Conservation (phyloP, 2,888 invertebrate species). For the Ypsolopha scabrella region DNA sequence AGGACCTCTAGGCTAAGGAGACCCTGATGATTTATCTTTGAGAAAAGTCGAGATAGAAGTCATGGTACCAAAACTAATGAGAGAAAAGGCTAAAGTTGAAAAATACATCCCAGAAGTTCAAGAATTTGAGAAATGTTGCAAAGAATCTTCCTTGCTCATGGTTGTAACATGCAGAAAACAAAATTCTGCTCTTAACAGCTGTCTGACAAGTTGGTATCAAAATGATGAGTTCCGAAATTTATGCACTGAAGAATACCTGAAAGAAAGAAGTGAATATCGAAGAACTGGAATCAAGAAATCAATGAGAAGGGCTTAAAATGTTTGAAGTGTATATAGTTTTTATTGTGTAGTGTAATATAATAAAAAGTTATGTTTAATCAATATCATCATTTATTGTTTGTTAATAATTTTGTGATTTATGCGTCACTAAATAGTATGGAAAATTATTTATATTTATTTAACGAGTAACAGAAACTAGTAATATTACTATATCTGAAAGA, state of each 20-base stretch:
- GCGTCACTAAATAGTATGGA: too few relatives aligned
- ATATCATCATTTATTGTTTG: slow-evolving; percentile 47
- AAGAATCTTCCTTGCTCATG: slow-evolving; percentile 75
- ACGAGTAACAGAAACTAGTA: too few relatives aligned
- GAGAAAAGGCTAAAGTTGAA: slow-evolving; percentile 82
- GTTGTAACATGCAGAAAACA: slow-evolving; percentile 80
- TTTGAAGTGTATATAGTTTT: slow-evolving; percentile 12
- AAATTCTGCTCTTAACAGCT: slow-evolving; percentile 77
- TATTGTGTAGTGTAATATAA: slow-evolving; percentile 29
- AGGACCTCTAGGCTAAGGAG: slow-evolving; percentile 76
- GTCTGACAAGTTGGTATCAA: slow-evolving; percentile 81
- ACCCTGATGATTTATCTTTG: slow-evolving; percentile 85
- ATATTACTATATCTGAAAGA: too few relatives aligned
- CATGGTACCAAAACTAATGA: slow-evolving; percentile 88
- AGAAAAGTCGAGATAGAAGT: slow-evolving; percentile 91
- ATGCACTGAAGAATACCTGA: slow-evolving; percentile 84
- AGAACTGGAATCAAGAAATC: slow-evolving; percentile 80
- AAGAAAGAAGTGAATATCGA: slow-evolving; percentile 85
- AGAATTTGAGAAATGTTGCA: slow-evolving; percentile 81
- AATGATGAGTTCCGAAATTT: slow-evolving; percentile 79
- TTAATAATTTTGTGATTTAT: neutral
- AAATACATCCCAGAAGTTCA: slow-evolving; percentile 82
- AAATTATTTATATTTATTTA: too few relatives aligned
- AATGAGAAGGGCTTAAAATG: slow-evolving; percentile 42
- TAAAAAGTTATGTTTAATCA: slow-evolving; percentile 28